Evolutionary conservation across 1,140 invertebrate genomes (phyloP), one percentile per base, ranked within the genome.

Genomic region (Drosophila insularis): DNA sequence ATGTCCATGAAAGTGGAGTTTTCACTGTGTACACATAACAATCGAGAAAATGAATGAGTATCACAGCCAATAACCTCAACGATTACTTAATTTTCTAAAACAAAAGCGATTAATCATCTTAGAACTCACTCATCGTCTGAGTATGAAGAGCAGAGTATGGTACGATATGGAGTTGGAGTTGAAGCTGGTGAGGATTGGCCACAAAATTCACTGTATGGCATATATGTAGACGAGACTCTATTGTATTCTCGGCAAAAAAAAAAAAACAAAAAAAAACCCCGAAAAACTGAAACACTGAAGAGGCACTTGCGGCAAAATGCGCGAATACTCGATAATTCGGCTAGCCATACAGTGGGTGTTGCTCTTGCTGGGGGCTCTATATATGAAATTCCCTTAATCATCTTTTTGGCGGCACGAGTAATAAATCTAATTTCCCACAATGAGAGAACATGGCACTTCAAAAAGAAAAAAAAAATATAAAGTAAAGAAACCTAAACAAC

Each of bases 341-440:
- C 17, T 46, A 10, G 43, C 43, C 43, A 46, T 46, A 46, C 43
- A 46, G 62, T 70, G 68, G 62, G 62, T 60, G 59, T 68, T 68
- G 32, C 31, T 58, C 5, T 17, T 14, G 31, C 2, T 35, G 31
- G 8, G 55, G 62, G 21, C 68, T 73, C 58, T 37, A 58, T 50
- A 58, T 50, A 35, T 21, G 43, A 80, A 80, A 80, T 80, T 80
- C 77, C 77, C 78, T 71, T 80, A 80, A 80, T 80, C 77, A 80
- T 80, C 40, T 50, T 50, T 50, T 50, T 50, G 43, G 43, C 43
- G 74, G 31, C 58, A 46, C 46, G 40, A 75, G 68, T 80, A 80
- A 80, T 80, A 80, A 80, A 80, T 80, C 77, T 71, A 71, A 80
- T 80, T 79, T 80, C 67, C 78, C 76, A 78, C 71, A 71, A 62